Evolutionary conservation across 2,888 invertebrate genomes (phyloP).

Genomic region (Escarpia spicata): DNA sequence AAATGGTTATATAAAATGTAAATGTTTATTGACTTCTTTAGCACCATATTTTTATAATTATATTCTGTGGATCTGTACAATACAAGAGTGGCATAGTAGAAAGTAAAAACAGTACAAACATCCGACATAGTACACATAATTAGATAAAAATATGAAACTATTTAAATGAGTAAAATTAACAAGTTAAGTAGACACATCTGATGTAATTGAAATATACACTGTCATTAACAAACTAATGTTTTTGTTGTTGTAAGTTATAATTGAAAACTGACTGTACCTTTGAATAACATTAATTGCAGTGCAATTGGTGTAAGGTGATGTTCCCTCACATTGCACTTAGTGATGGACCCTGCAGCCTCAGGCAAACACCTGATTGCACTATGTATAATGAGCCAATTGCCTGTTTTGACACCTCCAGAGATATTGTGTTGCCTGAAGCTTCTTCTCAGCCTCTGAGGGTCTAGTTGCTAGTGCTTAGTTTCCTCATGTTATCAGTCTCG

Average conservation of each 20-base stretch:
- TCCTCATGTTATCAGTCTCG: background rate
- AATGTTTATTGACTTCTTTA: too few species aligned
- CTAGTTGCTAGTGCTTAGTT: background rate
- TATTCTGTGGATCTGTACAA: too few species aligned
- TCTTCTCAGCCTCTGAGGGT: background rate
- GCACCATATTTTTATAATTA: too few species aligned
- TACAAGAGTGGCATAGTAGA: too few species aligned
- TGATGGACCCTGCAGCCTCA: background rate
- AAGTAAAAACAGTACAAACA: too few species aligned
- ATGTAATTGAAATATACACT: background rate
- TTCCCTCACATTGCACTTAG: background rate
- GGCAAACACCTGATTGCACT: background rate
- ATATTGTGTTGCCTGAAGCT: background rate
- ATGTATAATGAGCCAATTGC: background rate
- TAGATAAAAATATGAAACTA: too few species aligned
- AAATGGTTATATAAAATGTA: too few species aligned
- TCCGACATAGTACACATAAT: too few species aligned
- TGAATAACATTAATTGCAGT: background rate
- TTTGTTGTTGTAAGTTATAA: background rate
- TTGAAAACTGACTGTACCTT: background rate
- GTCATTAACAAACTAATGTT: background rate
- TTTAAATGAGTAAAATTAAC: too few species aligned
- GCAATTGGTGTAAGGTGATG: background rate
- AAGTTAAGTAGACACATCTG: background rate
- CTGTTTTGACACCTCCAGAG: background rate